Conservation (phyloP, 2,797 vertebrate genomes). For the Phrynocephalus forsythii region DNA sequence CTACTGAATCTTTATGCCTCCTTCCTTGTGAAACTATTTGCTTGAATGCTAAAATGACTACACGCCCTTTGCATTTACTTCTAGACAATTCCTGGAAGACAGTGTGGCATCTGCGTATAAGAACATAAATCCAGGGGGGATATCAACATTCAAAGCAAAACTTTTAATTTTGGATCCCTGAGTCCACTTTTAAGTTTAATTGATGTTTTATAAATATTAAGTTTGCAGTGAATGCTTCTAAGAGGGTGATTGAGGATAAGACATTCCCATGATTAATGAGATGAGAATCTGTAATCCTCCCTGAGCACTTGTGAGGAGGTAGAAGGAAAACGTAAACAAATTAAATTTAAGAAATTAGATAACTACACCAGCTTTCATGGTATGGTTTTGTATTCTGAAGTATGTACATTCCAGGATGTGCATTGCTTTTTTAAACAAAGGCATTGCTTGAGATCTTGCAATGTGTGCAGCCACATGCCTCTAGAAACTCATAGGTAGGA, state of each 20-base stretch:
- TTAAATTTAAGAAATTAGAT: background rate
- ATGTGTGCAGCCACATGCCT: no score
- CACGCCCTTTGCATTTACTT: slow-evolving; percentile 53
- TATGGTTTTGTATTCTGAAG: background rate
- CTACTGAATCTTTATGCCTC: slow-evolving; percentile 41
- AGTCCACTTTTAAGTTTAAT: slow-evolving; percentile 11
- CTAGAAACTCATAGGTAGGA: background rate
- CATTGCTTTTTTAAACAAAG: no score
- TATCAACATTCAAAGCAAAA: background rate
- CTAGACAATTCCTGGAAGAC: slow-evolving; percentile 10
- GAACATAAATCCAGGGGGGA: background rate
- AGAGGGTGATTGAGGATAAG: slow-evolving; percentile 4
- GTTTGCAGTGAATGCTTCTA: background rate
- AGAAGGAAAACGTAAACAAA: background rate
- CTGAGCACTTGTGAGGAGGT: background rate
- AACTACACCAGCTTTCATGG: background rate
- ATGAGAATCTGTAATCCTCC: slow-evolving; percentile 2
- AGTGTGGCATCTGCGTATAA: slow-evolving; percentile 27
- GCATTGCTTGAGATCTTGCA: background rate
- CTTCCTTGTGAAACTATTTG: slow-evolving; percentile 36
- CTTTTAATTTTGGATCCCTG: background rate
- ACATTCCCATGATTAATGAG: background rate
- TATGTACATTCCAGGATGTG: background rate
- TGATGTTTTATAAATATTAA: background rate
- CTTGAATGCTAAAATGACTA: slow-evolving; percentile 22